phyloP scores from a whole-genome alignment of 2,888 invertebrate species.

The Aromia moschata region DNA sequence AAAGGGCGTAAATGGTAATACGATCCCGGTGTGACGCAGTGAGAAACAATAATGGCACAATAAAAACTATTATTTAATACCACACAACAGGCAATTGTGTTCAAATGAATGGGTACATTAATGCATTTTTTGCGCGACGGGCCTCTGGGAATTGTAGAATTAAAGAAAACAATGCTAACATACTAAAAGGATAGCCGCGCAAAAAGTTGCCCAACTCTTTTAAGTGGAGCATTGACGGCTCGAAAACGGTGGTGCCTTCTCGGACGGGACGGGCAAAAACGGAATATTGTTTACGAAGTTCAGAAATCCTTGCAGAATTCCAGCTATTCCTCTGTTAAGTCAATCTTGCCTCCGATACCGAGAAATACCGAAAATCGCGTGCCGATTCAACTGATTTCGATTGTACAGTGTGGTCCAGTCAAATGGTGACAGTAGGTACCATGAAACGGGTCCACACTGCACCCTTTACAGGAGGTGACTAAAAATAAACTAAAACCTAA shows the following conservation, averaged over 20 bases:
- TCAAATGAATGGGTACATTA: constrained; percentile 60
- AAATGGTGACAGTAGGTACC: too few relatives aligned
- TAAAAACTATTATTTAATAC: constrained; percentile 47
- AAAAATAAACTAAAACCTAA: too few relatives aligned
- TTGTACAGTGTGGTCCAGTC: too few relatives aligned
- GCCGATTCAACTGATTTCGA: background rate
- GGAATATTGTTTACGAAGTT: constrained; percentile 43
- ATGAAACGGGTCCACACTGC: too few relatives aligned
- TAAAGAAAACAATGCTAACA: constrained; percentile 56
- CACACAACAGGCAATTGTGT: constrained; percentile 59
- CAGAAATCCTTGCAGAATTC: constrained; percentile 43
- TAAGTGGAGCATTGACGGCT: constrained; percentile 47
- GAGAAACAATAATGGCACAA: constrained; percentile 45
- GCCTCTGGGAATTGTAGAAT: constrained; percentile 58
- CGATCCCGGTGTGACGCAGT: constrained; percentile 38
- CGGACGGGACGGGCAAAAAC: constrained; percentile 39
- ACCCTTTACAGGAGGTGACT: too few relatives aligned
- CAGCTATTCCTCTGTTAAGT: constrained; percentile 28
- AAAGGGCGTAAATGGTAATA: constrained; percentile 26
- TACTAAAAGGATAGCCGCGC: constrained; percentile 46
- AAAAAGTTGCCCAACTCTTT: constrained; percentile 52
- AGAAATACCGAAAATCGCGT: constrained; percentile 4
- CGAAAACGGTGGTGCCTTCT: constrained; percentile 43
- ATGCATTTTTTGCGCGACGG: constrained; percentile 54
- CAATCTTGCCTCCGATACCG: background rate